Base-by-base conservation (phyloP, 1,140 invertebrate genomes). In the Aricia agestis region DNA sequence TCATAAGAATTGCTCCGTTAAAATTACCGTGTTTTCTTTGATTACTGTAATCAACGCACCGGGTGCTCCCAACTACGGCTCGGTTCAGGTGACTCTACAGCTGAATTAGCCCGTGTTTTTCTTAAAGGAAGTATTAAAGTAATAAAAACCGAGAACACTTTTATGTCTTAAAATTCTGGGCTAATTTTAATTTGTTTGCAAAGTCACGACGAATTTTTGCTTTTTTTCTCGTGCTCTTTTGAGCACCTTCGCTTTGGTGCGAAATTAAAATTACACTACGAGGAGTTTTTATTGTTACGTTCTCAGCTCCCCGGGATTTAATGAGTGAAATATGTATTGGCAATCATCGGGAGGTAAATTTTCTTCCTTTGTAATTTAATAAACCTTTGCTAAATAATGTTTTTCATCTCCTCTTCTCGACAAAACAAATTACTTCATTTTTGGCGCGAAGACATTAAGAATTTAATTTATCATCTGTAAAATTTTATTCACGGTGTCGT, bases 1-100 rank as follows among this genome's bases (percentile, higher is more conserved):
- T 69, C 59, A 69, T 41, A 59, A 61, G 68, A 63, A 69, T 61
- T 32, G 58, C 32, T 63, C 15, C 31, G 68, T 69, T 59, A 69
- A 69, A 69, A 90, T 89, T 89, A 89, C 86, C 82, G 82, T 85
- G 82, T 89, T 90, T 90, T 90, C 88, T 90, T 87, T 90, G 87
- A 90, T 90, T 90, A 84, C 86, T 75, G 84, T 80, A 86, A 90
- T 90, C 88, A 88, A 82, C 78, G 85, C 85, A 79, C 88, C 86
- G 81, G 86, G 74, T 89, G 88, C 77, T 61, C 52, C 69, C 74
- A 86, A 89, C 76, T 80, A 78, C 78, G 72, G 69, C 81, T 75
- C 69, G 67, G 78, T 82, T 82, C 85, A 90, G 84, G 84, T 89
- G 86, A 89, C 80, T 83, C 81, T 25, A 78, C 80, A 78, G 82